Evolutionary conservation across 2,113 vertebrate genomes (phyloP), one percentile per base, ranked within the genome.

Genomic region (Mixornis gularis): DNA sequence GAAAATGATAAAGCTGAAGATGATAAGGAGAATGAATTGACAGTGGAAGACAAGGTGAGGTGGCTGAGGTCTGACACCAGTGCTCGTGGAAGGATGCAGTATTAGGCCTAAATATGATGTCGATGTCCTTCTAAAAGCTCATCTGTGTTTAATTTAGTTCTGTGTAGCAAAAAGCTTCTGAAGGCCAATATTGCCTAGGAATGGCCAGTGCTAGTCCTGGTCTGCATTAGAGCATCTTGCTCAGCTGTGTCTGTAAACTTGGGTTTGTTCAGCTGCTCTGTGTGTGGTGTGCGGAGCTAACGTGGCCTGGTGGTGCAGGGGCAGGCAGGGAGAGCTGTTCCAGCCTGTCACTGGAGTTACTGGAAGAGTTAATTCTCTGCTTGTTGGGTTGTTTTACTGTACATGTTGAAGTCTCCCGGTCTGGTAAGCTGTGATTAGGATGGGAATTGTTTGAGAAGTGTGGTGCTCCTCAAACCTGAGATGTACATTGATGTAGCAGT

Each of bases 1-100:
- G 98, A 98, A 76, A 98, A 97, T 43, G 98, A 98, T 72, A 96
- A 85, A 49, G 97, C 97, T 21, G 84, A 97, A 55, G 98, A 98
- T 55, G 98, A 98, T 46, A 98, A 97, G 2, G 98, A 98, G 58
- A 97, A 96, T 19, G 98, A 98, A 76, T 92, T 92, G 20, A 95
- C 97, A 15, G 79, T 97, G 68, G 98, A 98, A 83, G 98, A 98
- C 30, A 98, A 98, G 97, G 98, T 97, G 95, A 97, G 92, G 44
- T 68, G 58, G 63, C 59, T 56, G 76, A 73, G 36, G 32, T 85
- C 30, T 16, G 43, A 7, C 65, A 8, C 3, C 0, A 0, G 29
- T 11, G 27, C 55, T 86, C 2, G 0, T 38, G 41, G 43, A 64
- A 25, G 24, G 25, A 14, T 13, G 26, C 5, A 20, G 6, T 21